Conservation (phyloP, 2,797 vertebrate species). For the Apogon hyalosoma region DNA sequence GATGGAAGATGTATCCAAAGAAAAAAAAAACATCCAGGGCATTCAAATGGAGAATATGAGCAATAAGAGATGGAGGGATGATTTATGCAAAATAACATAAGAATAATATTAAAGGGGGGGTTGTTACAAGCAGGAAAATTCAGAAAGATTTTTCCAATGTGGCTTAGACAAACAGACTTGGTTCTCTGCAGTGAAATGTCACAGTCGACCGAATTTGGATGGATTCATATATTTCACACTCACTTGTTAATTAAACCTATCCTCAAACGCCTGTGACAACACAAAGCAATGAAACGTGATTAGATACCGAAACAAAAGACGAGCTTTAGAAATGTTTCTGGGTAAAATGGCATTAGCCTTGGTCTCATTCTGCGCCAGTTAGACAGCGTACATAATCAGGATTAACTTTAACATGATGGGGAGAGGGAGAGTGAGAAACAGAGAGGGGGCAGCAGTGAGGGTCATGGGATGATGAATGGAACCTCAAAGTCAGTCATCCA, state of each 20-base stretch:
- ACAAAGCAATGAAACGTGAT: conserved; percentile 71
- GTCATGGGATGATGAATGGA: conserved; percentile 36
- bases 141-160: not conserved
- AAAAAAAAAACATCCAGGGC: not conserved
- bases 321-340: conserved; percentile 69
- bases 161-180: conserved; percentile 13
- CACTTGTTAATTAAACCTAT: conserved; percentile 68
- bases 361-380: conserved; percentile 72
- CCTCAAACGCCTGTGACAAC: conserved; percentile 41
- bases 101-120: not conserved
- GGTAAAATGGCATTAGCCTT: conserved; percentile 72
- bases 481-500: conserved; percentile 38
- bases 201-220: conserved; percentile 39
- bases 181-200: conserved; percentile 31
- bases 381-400: conserved; percentile 77
- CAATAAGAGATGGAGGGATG: not conserved
- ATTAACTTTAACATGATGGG: conserved; percentile 76
- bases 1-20: not conserved
- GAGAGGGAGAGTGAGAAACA: conserved; percentile 28
- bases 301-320: conserved; percentile 72
- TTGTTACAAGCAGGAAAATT: conserved; percentile 1
- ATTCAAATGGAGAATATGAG: conserved; percentile 2
- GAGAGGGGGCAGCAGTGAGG: conserved; percentile 5
- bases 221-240: conserved; percentile 59
- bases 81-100: not conserved